Evolutionary conservation across 2,797 vertebrate genomes (phyloP).

Genomic region (Sebastes kiyomatsui): DNA sequence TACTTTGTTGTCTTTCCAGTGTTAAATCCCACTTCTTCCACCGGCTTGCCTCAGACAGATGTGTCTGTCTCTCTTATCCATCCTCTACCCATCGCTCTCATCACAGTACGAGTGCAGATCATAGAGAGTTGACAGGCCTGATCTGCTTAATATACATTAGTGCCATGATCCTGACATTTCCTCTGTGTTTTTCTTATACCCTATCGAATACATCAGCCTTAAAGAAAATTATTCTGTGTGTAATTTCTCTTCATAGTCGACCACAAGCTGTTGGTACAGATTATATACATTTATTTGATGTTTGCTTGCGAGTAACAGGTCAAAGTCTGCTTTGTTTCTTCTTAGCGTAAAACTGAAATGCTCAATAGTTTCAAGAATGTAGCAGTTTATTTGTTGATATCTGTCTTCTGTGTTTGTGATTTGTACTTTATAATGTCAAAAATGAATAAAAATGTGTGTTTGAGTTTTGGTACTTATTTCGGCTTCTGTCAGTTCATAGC

Average conservation of each 20-base stretch:
- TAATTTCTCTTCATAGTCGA: not conserved
- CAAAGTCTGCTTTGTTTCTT: constrained; percentile 19
- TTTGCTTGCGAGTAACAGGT: constrained; percentile 39
- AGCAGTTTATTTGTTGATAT: constrained; percentile 28
- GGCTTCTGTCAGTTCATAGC: constrained; percentile 14
- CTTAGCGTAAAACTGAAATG: constrained; percentile 22
- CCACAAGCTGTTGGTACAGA: constrained; percentile 12
- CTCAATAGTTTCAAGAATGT: constrained; percentile 39
- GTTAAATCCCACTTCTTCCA: constrained; percentile 2
- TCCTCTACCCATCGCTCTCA: not conserved
- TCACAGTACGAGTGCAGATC: not conserved
- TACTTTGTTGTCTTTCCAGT: not conserved
- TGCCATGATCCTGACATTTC: constrained; percentile 26
- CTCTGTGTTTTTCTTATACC: not conserved
- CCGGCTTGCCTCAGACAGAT: constrained; percentile 11
- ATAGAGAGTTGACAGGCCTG: not conserved
- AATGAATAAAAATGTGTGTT: constrained; percentile 53
- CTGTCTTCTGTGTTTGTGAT: constrained; percentile 29
- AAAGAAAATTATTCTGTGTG: constrained; percentile 25
- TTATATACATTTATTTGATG: constrained; percentile 18
- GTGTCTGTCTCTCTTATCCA: not conserved
- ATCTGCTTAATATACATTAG: not conserved
- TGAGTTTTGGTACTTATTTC: not conserved
- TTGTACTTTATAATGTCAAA: constrained; percentile 48
- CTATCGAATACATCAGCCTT: constrained; percentile 52